Conservation (phyloP, 2,113 vertebrate species). For the Cricetomys ansorgei region DNA sequence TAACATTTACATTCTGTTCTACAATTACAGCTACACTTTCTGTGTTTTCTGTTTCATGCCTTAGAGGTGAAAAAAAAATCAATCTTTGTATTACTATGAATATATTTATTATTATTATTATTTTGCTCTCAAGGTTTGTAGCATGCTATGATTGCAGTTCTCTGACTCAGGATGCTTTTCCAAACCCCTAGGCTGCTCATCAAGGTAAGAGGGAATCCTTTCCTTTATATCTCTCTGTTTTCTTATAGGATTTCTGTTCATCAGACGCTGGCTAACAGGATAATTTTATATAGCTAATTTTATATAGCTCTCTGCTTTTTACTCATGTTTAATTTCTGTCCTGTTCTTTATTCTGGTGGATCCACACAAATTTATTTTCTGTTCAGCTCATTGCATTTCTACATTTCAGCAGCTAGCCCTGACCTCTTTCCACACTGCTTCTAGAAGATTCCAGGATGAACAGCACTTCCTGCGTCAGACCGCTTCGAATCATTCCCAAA, state of each 20-base stretch:
- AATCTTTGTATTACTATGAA: constrained; percentile 44
- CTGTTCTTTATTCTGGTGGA: background rate
- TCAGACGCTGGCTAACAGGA: constrained; percentile 8
- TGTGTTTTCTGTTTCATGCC: constrained; percentile 52
- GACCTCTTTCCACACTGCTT: background rate
- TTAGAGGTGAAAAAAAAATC: constrained; percentile 44
- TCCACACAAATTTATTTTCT: constrained; percentile 12
- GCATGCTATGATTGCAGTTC: background rate
- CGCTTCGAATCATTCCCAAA: background rate
- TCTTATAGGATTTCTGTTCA: constrained; percentile 35
- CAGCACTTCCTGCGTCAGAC: background rate
- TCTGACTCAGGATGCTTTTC: constrained; percentile 14
- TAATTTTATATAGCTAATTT: constrained; percentile 42
- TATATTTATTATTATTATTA: background rate
- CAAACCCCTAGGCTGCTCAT: background rate
- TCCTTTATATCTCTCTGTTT: background rate
- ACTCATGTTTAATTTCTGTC: background rate
- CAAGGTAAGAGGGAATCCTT: constrained; percentile 43
- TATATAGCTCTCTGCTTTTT: background rate
- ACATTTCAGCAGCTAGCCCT: background rate
- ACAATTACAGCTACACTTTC: constrained; percentile 20
- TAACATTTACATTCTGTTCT: constrained; percentile 46
- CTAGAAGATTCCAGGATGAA: background rate
- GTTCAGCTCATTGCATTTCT: background rate
- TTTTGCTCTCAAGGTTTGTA: constrained; percentile 15